Evolutionary conservation across 2,113 vertebrate genomes (phyloP).

Genomic region (Neogobius melanostomus): DNA sequence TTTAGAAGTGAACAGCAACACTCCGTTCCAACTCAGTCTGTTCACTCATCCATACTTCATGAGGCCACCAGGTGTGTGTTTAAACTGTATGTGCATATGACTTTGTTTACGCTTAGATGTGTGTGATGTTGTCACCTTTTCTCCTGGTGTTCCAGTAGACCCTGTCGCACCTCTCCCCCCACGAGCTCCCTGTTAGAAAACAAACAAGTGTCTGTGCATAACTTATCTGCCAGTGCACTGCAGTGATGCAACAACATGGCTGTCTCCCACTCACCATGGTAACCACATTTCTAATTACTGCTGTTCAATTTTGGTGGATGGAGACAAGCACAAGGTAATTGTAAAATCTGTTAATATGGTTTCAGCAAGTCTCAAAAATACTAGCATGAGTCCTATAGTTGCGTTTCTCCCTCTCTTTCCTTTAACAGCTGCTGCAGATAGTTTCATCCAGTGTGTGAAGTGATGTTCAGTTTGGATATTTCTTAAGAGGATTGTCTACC

Average conservation of each 20-base stretch:
- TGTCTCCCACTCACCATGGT: slow-evolving; percentile 11
- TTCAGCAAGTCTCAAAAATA: too few species aligned
- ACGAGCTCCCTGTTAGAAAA: slow-evolving; percentile 73
- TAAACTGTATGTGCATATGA: slow-evolving; percentile 29
- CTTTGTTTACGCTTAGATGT: slow-evolving; percentile 11
- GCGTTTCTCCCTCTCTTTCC: too few species aligned
- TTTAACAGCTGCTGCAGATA: too few species aligned
- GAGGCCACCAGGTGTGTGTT: slow-evolving; percentile 53
- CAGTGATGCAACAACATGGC: slow-evolving; percentile 16
- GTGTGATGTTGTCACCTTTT: slow-evolving; percentile 76
- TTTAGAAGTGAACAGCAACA: slow-evolving; percentile 43
- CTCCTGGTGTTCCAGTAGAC: slow-evolving; percentile 84
- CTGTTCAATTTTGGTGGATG: background rate
- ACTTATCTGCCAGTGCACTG: slow-evolving; percentile 27
- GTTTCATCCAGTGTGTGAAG: too few species aligned
- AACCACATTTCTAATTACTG: slow-evolving; percentile 19
- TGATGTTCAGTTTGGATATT: too few species aligned
- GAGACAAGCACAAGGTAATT: background rate
- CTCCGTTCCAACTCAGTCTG: slow-evolving; percentile 20
- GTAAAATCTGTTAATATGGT: background rate
- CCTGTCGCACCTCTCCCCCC: slow-evolving; percentile 85
- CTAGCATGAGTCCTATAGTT: too few species aligned
- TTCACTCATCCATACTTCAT: slow-evolving; percentile 49
- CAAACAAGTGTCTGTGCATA: slow-evolving; percentile 43
- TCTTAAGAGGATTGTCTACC: too few species aligned